Evolutionary conservation across 2,797 vertebrate genomes (phyloP).

Genomic region (Babyrousa celebensis): DNA sequence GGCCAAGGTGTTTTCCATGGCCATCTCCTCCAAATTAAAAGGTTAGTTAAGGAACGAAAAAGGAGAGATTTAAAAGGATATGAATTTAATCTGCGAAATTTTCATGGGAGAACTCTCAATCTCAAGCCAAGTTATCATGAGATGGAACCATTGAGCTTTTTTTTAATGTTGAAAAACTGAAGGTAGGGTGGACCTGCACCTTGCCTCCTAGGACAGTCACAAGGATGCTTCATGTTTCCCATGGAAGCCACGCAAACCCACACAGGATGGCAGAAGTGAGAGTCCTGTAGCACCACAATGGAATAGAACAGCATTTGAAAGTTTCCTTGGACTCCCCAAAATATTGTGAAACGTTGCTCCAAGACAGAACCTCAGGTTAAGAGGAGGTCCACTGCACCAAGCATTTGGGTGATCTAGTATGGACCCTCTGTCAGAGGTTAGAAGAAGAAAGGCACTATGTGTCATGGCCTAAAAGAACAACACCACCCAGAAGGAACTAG

Average conservation of each 20-base stretch:
- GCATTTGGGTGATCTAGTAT: background rate
- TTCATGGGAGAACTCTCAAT: background rate
- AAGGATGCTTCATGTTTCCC: background rate
- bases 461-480: background rate
- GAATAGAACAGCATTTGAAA: background rate
- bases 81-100: background rate
- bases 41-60: background rate
- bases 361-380: background rate
- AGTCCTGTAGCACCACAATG: background rate
- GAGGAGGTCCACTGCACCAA: background rate
- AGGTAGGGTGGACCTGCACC: background rate
- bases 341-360: background rate
- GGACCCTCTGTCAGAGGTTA: background rate
- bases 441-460: background rate
- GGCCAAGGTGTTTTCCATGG: background rate
- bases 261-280: background rate
- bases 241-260: background rate
- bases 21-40: background rate
- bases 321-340: background rate
- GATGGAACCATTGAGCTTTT: background rate
- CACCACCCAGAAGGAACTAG: background rate
- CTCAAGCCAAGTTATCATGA: background rate
- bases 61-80: slow-evolving; percentile 17
- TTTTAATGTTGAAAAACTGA: slow-evolving; percentile 10
- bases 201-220: background rate